Percentiles rank a stretch among this genome's conserved stretches.
phyloP scores from a whole-genome alignment of 1,140 invertebrate genomes.

The Zophobas atratus region DNA sequence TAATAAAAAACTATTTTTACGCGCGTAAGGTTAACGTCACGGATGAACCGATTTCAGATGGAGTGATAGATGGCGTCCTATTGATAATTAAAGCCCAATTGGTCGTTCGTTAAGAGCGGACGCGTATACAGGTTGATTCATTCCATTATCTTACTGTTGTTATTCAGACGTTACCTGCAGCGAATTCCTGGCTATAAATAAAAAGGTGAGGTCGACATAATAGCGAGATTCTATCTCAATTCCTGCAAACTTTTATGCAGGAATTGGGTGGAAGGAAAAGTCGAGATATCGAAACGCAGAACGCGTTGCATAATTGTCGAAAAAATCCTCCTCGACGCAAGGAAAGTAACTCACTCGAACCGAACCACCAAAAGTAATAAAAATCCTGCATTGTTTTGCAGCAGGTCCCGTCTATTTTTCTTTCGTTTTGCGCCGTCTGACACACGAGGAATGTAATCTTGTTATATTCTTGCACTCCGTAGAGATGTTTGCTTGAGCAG shows the following conservation, averaged over 20 bases:
- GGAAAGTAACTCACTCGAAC: constrained; percentile 31
- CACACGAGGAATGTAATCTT: constrained; percentile 60
- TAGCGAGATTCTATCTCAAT: constrained; percentile 46
- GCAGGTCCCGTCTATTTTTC: constrained; percentile 56
- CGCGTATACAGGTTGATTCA: constrained; percentile 28
- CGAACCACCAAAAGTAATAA: constrained; percentile 56
- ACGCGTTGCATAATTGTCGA: constrained; percentile 36
- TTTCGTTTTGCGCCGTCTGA: constrained; percentile 57
- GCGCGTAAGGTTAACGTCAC: constrained; percentile 12
- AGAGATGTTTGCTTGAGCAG: constrained; percentile 19
- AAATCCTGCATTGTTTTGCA: constrained; percentile 60
- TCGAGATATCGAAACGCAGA: constrained; percentile 2
- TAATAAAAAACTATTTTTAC: constrained; percentile 40
- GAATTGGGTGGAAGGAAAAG: background rate
- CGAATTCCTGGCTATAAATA: constrained; percentile 47
- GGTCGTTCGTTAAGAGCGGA: constrained; percentile 13
- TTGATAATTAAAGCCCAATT: constrained; percentile 21
- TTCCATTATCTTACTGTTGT: constrained; percentile 30
- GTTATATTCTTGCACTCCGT: constrained; percentile 58
- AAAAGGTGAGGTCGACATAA: constrained; percentile 44
- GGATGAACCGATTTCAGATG: background rate
- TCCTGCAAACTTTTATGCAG: constrained; percentile 7
- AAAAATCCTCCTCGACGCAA: constrained; percentile 31
- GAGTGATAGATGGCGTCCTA: constrained; percentile 4
- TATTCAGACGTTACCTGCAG: constrained; percentile 43